phyloP scores from a whole-genome alignment of 2,113 vertebrate species.

The Reinhardtius hippoglossoides region DNA sequence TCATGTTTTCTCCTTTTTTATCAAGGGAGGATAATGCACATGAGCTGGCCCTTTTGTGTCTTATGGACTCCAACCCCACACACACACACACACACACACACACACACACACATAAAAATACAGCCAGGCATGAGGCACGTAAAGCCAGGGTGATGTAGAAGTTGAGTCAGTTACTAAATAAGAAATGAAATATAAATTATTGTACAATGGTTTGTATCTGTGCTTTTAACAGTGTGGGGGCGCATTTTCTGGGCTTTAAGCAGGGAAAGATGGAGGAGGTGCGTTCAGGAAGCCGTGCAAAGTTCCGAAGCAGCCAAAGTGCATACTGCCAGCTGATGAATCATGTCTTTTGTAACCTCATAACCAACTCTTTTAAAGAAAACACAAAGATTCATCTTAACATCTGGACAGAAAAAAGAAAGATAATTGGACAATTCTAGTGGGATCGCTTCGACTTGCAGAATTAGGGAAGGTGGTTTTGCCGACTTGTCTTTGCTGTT shows the following conservation, averaged over 20 bases:
- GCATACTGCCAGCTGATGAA: slow-evolving; percentile 40
- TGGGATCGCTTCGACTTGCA: neutral
- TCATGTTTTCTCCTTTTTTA: slow-evolving; percentile 58
- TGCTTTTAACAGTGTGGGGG: slow-evolving; percentile 23
- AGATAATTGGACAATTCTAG: neutral
- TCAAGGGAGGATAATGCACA: slow-evolving; percentile 47
- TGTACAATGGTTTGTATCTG: slow-evolving; percentile 18
- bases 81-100: neutral
- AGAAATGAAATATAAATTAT: slow-evolving; percentile 53
- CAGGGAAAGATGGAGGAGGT: slow-evolving; percentile 37
- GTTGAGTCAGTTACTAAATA: slow-evolving; percentile 58
- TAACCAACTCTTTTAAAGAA: neutral
- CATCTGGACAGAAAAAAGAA: slow-evolving; percentile 23
- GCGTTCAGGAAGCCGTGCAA: slow-evolving; percentile 17
- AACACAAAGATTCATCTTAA: slow-evolving; percentile 45
- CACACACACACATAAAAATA: neutral
- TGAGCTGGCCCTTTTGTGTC: slow-evolving; percentile 45
- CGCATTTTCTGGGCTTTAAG: slow-evolving; percentile 44
- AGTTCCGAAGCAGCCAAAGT: slow-evolving; percentile 13
- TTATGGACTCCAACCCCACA: slow-evolving; percentile 7
- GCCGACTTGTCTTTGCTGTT: slow-evolving; percentile 14
- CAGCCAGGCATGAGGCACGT: neutral
- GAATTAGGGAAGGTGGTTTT: slow-evolving; percentile 24
- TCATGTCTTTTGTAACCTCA: slow-evolving; percentile 32
- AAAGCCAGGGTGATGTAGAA: slow-evolving; percentile 4